Base-by-base conservation (phyloP, 2,113 vertebrate genomes). In the Verasper variegatus region DNA sequence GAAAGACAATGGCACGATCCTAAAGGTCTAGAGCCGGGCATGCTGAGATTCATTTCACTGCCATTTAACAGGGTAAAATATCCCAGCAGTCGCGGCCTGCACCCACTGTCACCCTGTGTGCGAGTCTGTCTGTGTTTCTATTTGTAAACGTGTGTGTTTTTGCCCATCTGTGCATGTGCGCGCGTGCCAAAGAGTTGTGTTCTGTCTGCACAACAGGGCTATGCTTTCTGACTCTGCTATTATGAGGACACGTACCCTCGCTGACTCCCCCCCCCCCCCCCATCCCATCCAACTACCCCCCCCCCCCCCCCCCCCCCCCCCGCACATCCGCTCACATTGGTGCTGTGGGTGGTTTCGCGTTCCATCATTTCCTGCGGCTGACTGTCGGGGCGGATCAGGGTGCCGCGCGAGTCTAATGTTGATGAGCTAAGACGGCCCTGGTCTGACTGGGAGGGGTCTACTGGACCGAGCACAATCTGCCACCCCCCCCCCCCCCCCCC, bases 301-400 rank as follows among this genome's bases (percentile, higher is more conserved):
- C 51, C 8, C 20, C 51, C 51, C 51, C 51, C 2, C 51, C 8
- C 21, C 35, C 51, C 4, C 20, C 14, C 13, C 8, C 26, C 55
- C 66, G 1, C 64, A 57, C 31, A 24, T 64, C 13, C 54, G 86
- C 86, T 90, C 91, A 87, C 86, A 81, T 89, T 89, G 81, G 60
- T 27, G 84, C 90, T 84, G 67, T 86, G 77, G 88, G 85, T 68
- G 27, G 68, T 74, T 87, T 85, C 78, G 67, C 75, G 71, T 85
- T 76, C 71, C 83, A 90, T 93, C 86, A 81, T 84, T 93, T 93
- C 90, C 89, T 47, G 80, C 83, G 88, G 90, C 86, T 69, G 82
- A 71, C 90, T 93, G 94, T 94, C 92, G 13, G 79, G 78, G 70
- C 47, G 60, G 82, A 93, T 94, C 84, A 94, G 84, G 85, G 81